Conservation (phyloP, 2,797 vertebrate genomes). For the Epinephelus coioides region DNA sequence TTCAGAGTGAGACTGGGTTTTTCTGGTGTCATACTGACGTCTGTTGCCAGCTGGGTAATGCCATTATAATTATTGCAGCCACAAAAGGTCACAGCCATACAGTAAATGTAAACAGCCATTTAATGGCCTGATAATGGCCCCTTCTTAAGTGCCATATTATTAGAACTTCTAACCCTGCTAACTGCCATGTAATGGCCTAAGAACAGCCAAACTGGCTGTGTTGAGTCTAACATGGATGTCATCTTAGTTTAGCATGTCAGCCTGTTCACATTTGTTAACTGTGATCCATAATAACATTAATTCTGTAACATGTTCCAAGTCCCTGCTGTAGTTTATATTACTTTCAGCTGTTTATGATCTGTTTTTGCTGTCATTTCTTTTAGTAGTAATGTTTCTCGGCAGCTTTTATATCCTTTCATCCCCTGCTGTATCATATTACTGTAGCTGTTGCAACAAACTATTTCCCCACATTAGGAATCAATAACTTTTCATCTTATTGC, state of each 20-base stretch:
- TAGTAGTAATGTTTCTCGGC: conserved; percentile 14
- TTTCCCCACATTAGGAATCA: conserved; percentile 65
- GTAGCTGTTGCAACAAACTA: conserved; percentile 40
- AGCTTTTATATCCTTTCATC: conserved; percentile 24
- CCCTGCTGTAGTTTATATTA: not conserved
- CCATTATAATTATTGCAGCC: too few species aligned
- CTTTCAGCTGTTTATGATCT: not conserved
- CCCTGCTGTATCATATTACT: conserved; percentile 33
- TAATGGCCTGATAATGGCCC: too few species aligned
- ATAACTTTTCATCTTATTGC: conserved; percentile 63
- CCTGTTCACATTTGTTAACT: not conserved
- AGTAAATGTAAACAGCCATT: too few species aligned
- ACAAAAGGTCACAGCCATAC: too few species aligned
- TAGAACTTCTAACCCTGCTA: too few species aligned
- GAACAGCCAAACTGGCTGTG: not conserved
- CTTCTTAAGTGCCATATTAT: too few species aligned
- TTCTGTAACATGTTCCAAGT: conserved; percentile 1
- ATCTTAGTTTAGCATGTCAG: not conserved
- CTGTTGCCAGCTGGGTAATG: too few species aligned
- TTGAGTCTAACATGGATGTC: too few species aligned
- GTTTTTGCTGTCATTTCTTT: conserved; percentile 13
- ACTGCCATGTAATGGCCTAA: too few species aligned
- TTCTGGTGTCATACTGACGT: too few species aligned
- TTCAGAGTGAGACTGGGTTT: too few species aligned
- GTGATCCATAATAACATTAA: not conserved